A percentile compares a stretch with the other conserved stretches of the same genome.
Conservation (phyloP, 64 coral and sea anemone genomes). For the Actinia equina region DNA sequence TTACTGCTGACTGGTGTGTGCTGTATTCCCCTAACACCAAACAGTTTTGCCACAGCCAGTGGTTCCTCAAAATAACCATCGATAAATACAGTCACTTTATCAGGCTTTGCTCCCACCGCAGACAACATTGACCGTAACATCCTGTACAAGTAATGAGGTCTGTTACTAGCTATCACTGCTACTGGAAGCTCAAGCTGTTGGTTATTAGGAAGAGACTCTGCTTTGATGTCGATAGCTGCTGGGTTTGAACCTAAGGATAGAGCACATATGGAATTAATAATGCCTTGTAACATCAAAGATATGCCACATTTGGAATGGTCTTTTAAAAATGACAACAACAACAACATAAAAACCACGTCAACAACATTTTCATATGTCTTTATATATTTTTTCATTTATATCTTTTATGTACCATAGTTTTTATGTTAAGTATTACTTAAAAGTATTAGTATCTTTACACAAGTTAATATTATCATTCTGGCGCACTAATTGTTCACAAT, state of each 20-base stretch:
- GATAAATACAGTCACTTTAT: conserved; percentile 88
- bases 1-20: conserved; percentile 96
- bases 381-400: too few relatives aligned
- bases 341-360: too few relatives aligned
- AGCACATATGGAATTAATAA: not conserved
- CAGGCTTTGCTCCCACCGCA: conserved; percentile 66
- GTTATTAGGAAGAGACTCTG: conserved; percentile 58
- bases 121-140: conserved; percentile 87
- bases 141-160: conserved; percentile 86
- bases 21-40: conserved; percentile 84
- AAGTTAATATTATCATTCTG: too few relatives aligned
- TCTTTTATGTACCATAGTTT: too few relatives aligned
- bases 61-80: conserved; percentile 98
- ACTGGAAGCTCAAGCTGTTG: conserved; percentile 66
- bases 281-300: too few relatives aligned
- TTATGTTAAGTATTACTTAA: too few relatives aligned
- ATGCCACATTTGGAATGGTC: too few relatives aligned
- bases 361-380: too few relatives aligned
- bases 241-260: conserved; percentile 75
- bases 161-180: conserved; percentile 66
- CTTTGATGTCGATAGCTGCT: conserved; percentile 67
- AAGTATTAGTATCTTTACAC: too few relatives aligned
- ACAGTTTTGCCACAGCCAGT: conserved; percentile 80
- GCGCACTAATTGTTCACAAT: too few relatives aligned
- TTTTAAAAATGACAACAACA: too few relatives aligned